Percentiles rank a stretch among this genome's conserved stretches.
Evolutionary conservation across 2,113 vertebrate genomes (phyloP).

Genomic region (Hippopotamus amphibius): DNA sequence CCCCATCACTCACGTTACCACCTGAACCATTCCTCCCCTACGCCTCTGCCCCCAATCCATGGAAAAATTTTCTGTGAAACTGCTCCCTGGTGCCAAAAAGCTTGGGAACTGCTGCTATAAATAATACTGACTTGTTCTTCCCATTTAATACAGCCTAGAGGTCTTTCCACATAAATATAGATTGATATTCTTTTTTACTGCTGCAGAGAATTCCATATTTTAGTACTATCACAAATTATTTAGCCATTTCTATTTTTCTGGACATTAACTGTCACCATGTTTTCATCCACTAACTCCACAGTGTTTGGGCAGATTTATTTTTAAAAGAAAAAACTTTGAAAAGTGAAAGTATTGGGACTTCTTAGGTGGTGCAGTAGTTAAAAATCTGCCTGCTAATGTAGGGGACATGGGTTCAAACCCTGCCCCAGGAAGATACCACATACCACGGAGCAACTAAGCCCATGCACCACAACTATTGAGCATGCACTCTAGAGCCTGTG

Average conservation of each 20-base stretch:
- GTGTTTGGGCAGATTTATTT: not conserved
- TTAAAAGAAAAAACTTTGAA: constrained; percentile 19
- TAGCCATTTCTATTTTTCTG: constrained; percentile 2
- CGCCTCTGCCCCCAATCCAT: no score
- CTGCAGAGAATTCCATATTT: not conserved
- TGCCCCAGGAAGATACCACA: no score
- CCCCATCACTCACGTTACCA: no score
- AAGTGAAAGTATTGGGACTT: not conserved
- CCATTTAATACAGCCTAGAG: not conserved
- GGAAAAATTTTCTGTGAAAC: no score
- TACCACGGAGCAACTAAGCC: no score
- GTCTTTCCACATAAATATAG: not conserved
- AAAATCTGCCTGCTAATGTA: no score
- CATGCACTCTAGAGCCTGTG: no score
- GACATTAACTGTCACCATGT: not conserved
- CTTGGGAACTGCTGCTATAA: not conserved
- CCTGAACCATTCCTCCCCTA: no score
- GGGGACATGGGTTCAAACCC: no score
- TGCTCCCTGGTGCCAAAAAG: no score
- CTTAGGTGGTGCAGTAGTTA: no score
- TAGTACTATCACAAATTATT: not conserved
- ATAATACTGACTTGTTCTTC: not conserved
- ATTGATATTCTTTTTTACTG: not conserved
- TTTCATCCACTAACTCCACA: not conserved
- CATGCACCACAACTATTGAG: no score